A percentile compares a stretch with the other conserved stretches of the same genome.
These are phyloP conservation scores for Salvelinus alpinus DNA, from an alignment of 2,113 vertebrate genomes.

Conservation along the genomic window DNA sequence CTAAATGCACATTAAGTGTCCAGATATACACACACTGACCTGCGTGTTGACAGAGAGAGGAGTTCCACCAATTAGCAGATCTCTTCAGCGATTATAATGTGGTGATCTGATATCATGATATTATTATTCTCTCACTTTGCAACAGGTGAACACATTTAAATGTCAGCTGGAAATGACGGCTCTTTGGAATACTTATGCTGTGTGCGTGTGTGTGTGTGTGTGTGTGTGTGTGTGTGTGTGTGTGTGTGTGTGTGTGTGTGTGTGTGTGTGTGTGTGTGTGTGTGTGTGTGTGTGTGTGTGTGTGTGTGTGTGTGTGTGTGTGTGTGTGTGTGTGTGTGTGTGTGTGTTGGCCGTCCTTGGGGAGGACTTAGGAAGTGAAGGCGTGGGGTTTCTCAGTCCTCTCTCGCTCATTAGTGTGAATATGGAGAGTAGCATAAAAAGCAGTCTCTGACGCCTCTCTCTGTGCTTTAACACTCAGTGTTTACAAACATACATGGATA, in stretches of 20 bases:
- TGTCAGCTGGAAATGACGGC: slow-evolving; percentile 43
- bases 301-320: neutral
- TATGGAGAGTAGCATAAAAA: slow-evolving; percentile 45
- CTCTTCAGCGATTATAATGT: slow-evolving; percentile 39
- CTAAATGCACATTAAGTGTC: slow-evolving; percentile 35
- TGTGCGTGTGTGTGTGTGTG: slow-evolving; percentile 19
- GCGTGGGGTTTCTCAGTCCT: slow-evolving; percentile 51
- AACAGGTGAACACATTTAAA: slow-evolving; percentile 65
- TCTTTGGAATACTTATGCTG: neutral
- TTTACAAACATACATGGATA: too few relatives aligned
- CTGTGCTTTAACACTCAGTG: neutral
- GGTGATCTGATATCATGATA: neutral
- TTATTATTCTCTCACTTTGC: slow-evolving; percentile 30
- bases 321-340: slow-evolving; percentile 4
- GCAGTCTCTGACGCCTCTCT: slow-evolving; percentile 4
- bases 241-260: neutral
- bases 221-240: slow-evolving; percentile 12
- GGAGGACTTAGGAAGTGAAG: slow-evolving; percentile 65
- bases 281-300: slow-evolving; percentile 29
- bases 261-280: slow-evolving; percentile 33
- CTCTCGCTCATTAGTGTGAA: slow-evolving; percentile 70
- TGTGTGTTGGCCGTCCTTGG: slow-evolving; percentile 43
- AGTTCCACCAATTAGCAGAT: slow-evolving; percentile 48
- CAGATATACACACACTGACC: slow-evolving; percentile 11
- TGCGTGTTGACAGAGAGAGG: neutral